A percentile compares a stretch with the other conserved stretches of the same genome.
Conservation (phyloP, 2,113 vertebrate species). For the Pseudonaja textilis region DNA sequence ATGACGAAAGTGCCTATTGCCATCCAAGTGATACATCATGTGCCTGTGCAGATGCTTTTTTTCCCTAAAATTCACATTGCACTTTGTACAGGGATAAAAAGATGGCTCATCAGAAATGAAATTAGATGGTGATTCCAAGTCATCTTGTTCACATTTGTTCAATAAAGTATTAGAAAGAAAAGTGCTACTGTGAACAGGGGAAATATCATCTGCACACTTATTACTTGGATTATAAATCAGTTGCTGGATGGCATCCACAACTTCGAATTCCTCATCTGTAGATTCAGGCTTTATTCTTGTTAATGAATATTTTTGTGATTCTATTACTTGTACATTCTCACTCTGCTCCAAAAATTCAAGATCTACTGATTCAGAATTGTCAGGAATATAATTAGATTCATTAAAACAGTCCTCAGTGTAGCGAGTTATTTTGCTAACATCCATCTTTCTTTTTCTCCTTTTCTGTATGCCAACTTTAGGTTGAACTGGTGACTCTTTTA, state of each 20-base stretch:
- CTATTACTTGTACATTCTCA: conserved; percentile 73
- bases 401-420: conserved; percentile 81
- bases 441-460: conserved; percentile 82
- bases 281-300: conserved; percentile 78
- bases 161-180: conserved; percentile 74
- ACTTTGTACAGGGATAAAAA: conserved; percentile 89
- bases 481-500: conserved; percentile 72
- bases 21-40: conserved; percentile 98
- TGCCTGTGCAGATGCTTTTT: conserved; percentile 91
- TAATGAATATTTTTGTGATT: conserved; percentile 71
- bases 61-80: conserved; percentile 92
- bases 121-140: conserved; percentile 77
- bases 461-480: conserved; percentile 79
- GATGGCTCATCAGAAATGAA: conserved; percentile 83
- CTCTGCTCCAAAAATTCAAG: conserved; percentile 75
- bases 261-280: conserved; percentile 75
- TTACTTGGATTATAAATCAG: conserved; percentile 76
- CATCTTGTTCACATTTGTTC: conserved; percentile 80
- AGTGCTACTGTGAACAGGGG: conserved; percentile 80
- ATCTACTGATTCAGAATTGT: conserved; percentile 70
- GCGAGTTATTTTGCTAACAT: conserved; percentile 79
- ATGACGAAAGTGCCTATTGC: conserved; percentile 89
- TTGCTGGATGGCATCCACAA: conserved; percentile 77
- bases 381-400: conserved; percentile 77
- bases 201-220: conserved; percentile 78